A percentile compares a stretch with the other conserved stretches of the same genome.
phyloP scores from a whole-genome alignment of 1,140 invertebrate species.

The Propsilocerus akamusi region DNA sequence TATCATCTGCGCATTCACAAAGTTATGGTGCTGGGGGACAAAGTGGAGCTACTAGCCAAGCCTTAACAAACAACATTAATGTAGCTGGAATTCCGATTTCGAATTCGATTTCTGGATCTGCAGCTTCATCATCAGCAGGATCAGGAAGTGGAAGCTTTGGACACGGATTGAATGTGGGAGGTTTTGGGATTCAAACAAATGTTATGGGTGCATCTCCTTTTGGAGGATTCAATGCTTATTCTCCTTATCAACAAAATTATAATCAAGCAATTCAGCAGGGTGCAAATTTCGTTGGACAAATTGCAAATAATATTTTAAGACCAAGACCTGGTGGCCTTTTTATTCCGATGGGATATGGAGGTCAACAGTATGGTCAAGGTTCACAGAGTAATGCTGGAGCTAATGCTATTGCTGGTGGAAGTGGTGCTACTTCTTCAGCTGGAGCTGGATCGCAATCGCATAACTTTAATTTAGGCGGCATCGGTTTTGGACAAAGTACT shows the following conservation, averaged over 20 bases:
- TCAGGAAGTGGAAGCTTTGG: conserved; percentile 12
- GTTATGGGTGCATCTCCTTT: too few species aligned
- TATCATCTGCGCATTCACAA: too few species aligned
- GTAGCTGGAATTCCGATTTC: conserved; percentile 16
- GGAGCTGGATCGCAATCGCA: background rate
- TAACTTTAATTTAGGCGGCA: background rate
- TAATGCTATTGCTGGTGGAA: background rate
- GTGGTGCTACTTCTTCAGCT: background rate
- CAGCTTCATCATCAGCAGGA: conserved; percentile 14
- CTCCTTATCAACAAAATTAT: too few species aligned
- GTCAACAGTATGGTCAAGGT: too few species aligned
- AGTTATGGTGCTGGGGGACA: conserved; percentile 16
- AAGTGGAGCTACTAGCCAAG: conserved; percentile 14
- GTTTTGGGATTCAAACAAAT: too few species aligned
- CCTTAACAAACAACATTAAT: conserved; percentile 13
- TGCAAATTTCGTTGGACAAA: background rate
- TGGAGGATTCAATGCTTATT: too few species aligned
- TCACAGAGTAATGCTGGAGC: background rate
- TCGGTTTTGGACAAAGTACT: background rate
- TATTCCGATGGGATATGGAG: too few species aligned
- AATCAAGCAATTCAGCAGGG: background rate
- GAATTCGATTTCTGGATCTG: conserved; percentile 16
- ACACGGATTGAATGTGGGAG: too few species aligned
- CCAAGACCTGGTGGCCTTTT: too few species aligned
- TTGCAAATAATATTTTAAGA: background rate